Evolutionary conservation across 2,888 invertebrate genomes (phyloP), one percentile per base, ranked within the genome.

Genomic region (Myathropa florea): DNA sequence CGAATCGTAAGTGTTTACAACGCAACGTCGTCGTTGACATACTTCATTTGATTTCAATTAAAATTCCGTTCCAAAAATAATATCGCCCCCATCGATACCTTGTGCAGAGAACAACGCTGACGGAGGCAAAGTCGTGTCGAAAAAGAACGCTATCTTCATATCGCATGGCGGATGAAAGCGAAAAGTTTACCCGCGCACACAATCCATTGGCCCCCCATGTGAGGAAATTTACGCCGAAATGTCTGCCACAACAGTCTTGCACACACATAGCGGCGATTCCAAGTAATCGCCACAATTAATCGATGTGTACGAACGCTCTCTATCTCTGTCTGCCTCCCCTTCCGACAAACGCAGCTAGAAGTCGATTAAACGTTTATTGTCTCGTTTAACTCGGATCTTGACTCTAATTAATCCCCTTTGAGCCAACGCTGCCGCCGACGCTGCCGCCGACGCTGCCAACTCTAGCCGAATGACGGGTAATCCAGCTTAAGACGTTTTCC

Each of bases 1-100:
- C 33, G 33, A 33, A 33, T 33, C 18, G 60, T 61, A 78, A 55
- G 57, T 77, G 39, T 71, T 65, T 63, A 73, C 67, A 72, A 33
- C 26, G 73, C n/a, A 79, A 53, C n/a, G 67, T 39, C 65, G 61
- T 80, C 84, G 76, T 82, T 86, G 85, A 86, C 82, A 86, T 82
- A 82, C 82, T 68, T 67, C 67, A 77, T 73, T 86, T 82, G 71
- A 70, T 82, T 65, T 71, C 65, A 86, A 81, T 82, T 82, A 86
- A 86, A 82, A 86, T 86, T 82, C 85, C 78, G 30, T 60, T 82
- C 85, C 82, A 86, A 72, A 86, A 82, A 82, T 86, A 85, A 24
- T 26, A 26, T 46, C 26, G 12, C 21, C 24, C 46, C 60, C 64
- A n/a, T 78, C 63, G 53, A 68, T 73, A 78, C 80, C 84, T 85